Percentiles rank a stretch among this genome's conserved stretches.
Conservation (phyloP, 2,797 vertebrate species). For the Buphagus erythrorhynchus region DNA sequence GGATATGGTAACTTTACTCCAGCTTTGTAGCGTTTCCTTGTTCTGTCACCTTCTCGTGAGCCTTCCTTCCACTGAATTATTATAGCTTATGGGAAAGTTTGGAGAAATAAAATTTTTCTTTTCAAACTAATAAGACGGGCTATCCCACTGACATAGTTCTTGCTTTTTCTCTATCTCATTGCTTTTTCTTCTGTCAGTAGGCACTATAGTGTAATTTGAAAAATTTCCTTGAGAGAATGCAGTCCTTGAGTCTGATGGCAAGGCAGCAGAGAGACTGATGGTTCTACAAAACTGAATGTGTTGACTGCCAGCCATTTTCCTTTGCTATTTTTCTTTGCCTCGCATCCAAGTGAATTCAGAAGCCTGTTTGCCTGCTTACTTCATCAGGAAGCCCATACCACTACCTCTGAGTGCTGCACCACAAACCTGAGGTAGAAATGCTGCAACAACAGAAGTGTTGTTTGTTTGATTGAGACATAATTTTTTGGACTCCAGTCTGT, state of each 20-base stretch:
- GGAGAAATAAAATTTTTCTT: not conserved
- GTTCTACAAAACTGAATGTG: not conserved
- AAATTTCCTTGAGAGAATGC: not conserved
- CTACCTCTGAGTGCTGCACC: not conserved
- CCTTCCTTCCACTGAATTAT: not conserved
- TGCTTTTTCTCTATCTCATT: not conserved
- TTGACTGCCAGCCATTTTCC: not conserved
- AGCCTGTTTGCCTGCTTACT: slow-evolving; percentile 33
- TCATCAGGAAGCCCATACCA: not conserved
- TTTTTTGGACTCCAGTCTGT: not conserved
- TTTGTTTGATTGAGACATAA: not conserved
- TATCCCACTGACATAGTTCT: not conserved
- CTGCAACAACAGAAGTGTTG: not conserved
- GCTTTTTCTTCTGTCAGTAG: not conserved
- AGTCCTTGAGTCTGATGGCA: not conserved
- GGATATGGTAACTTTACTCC: not conserved
- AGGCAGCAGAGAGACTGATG: not conserved
- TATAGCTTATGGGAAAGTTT: not conserved
- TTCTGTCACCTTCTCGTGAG: not conserved
- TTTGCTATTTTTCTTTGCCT: slow-evolving; percentile 12
- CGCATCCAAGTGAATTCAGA: slow-evolving; percentile 11
- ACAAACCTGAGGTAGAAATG: slow-evolving; percentile 5
- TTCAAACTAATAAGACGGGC: not conserved
- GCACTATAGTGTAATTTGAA: not conserved
- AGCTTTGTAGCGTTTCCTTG: not conserved